Base-by-base conservation (phyloP, 2,888 invertebrate genomes). In the Mythimna ferrago region DNA sequence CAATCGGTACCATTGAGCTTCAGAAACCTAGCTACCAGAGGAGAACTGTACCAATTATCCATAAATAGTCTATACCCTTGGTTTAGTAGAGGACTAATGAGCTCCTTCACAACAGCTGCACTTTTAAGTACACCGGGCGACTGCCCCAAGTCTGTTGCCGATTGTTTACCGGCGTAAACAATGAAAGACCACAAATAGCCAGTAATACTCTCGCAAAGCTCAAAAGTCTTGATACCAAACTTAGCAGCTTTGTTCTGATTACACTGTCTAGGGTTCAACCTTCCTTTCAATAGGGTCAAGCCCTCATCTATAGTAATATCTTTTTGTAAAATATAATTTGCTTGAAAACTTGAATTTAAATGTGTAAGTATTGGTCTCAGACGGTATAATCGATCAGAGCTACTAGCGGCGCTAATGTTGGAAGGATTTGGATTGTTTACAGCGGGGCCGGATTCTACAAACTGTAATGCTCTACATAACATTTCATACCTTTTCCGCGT, bases 171-270 rank as follows among this genome's bases (percentile, higher is more conserved):
- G 53, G 7, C 19, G 53, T 53, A n/a, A n/a, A 53, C 53, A 53
- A 53, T 9, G 53, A 53, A 53, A 9, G 53, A 53, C 60, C 10
- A 62, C 61, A 62, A 62, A 62, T 19, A 53, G n/a, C 53, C 53
- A n/a, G 53, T 53, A n/a, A 9, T 9, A 53, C 53, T 53, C n/a
- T 53, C 53, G 9, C 53, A 48, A 48, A 48, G 48, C 48, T 48
- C 48, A 48, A 48, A 48, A 48, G 48, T 48, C 48, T 19, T 48
- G 16, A 48, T 48, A 19, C 48, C 48, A 16, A 48, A 48, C 53
- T 53, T 53, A n/a, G 53, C 19, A 53, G 53, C 53, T 53, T 53
- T 53, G 53, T 7, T n/a, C 53, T n/a, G n/a, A 53, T 7, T 53
- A 53, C 7, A n/a, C 48, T 9, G n/a, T n/a, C 9, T n/a, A 2